Evolutionary conservation across 2,888 invertebrate genomes (phyloP).

Genomic region (Melitaea athalia): DNA sequence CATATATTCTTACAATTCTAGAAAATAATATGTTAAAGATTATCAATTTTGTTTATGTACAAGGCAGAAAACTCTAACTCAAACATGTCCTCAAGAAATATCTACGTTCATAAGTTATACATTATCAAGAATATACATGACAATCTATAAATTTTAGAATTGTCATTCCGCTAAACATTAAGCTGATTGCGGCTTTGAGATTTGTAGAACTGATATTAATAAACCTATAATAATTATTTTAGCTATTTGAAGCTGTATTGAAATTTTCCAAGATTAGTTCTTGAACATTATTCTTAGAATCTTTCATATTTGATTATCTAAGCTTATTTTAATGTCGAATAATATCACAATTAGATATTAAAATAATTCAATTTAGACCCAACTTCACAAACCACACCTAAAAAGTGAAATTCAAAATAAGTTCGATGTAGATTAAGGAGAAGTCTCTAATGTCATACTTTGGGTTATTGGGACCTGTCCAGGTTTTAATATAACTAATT

Average conservation of each 20-base stretch:
- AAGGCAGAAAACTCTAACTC: slow-evolving; percentile 1
- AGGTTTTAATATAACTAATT: too few species aligned
- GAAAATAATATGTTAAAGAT: neutral
- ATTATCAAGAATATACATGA: slow-evolving; percentile 5
- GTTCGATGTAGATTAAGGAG: too few species aligned
- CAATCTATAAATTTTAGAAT: slow-evolving; percentile 18
- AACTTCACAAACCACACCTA: too few species aligned
- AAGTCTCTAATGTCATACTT: too few species aligned
- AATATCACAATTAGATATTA: too few species aligned
- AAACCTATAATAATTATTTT: slow-evolving; percentile 1
- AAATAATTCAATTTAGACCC: too few species aligned
- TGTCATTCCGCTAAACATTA: slow-evolving; percentile 25
- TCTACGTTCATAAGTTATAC: slow-evolving; percentile 3
- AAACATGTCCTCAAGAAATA: neutral
- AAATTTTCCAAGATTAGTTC: neutral
- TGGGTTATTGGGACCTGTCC: too few species aligned
- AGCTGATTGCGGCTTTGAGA: slow-evolving; percentile 17
- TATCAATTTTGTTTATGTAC: neutral
- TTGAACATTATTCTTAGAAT: neutral
- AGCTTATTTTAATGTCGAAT: neutral
- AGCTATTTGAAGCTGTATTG: slow-evolving; percentile 17
- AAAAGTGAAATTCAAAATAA: too few species aligned
- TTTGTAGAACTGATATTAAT: slow-evolving; percentile 10
- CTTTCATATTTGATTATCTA: neutral
- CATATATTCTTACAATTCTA: too few species aligned